A percentile compares a stretch with the other conserved stretches of the same genome.
These are phyloP conservation scores for Drosophila subpulchrella DNA, from an alignment of 1,140 invertebrate genomes.

Conservation along the genomic window DNA sequence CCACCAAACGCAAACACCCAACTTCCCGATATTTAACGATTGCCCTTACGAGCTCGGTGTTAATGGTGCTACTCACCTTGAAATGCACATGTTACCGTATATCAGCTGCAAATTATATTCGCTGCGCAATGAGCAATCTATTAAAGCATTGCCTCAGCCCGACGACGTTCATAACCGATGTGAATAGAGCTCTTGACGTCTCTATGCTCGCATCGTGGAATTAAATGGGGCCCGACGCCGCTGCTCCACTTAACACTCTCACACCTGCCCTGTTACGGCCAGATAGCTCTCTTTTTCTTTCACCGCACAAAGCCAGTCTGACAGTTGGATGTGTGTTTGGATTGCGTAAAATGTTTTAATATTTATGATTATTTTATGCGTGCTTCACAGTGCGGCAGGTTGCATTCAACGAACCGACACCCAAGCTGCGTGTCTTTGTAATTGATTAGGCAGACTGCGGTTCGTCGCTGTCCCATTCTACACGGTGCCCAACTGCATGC, in stretches of 20 bases:
- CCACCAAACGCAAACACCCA: slow-evolving; percentile 23
- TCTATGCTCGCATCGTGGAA: slow-evolving; percentile 43
- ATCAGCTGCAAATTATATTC: slow-evolving; percentile 46
- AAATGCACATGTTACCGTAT: slow-evolving; percentile 49
- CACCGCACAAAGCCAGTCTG: slow-evolving; percentile 13
- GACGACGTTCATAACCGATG: slow-evolving; percentile 41
- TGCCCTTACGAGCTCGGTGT: slow-evolving; percentile 25
- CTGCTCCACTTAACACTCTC: slow-evolving; percentile 73
- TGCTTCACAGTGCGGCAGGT: slow-evolving; percentile 58
- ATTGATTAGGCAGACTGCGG: slow-evolving; percentile 47
- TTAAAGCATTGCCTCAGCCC: slow-evolving; percentile 37
- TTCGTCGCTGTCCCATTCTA: slow-evolving; percentile 36
- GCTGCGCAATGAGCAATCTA: slow-evolving; percentile 59
- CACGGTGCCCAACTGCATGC: background rate
- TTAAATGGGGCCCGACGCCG: slow-evolving; percentile 1
- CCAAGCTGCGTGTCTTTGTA: slow-evolving; percentile 22
- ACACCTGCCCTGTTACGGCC: slow-evolving; percentile 43
- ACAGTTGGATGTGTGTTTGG: slow-evolving; percentile 36
- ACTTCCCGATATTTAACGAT: slow-evolving; percentile 24
- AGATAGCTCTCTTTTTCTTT: slow-evolving; percentile 49
- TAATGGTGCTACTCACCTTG: slow-evolving; percentile 59
- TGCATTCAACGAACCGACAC: slow-evolving; percentile 37
- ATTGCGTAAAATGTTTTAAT: slow-evolving; percentile 70
- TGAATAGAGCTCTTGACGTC: slow-evolving; percentile 51
- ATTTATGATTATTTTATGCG: slow-evolving; percentile 76